Base-by-base conservation (phyloP, 1,140 invertebrate genomes). In the Lithobius niger region DNA sequence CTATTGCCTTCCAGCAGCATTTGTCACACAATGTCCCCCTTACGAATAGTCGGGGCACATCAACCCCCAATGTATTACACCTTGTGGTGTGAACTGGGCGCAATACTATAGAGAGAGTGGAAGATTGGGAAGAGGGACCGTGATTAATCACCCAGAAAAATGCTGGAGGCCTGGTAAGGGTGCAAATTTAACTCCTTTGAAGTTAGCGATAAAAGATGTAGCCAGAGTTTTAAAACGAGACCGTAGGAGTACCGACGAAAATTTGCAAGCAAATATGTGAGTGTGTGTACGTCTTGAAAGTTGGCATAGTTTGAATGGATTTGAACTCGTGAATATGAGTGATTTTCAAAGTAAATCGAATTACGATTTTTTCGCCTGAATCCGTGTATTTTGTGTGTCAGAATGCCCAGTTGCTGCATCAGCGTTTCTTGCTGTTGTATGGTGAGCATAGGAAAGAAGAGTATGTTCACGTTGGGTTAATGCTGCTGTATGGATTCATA, bases 351-450 rank as follows among this genome's bases (percentile, higher is more conserved):
- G n/a, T 36, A n/a, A 36, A 36, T 36, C n/a, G n/a, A n/a, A n/a
- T n/a, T n/a, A n/a, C n/a, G n/a, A n/a, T n/a, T n/a, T n/a, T n/a
- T n/a, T n/a, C n/a, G n/a, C n/a, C 6, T 36, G 6, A 10, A 10
- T 6, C n/a, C n/a, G 31, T 36, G n/a, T n/a, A 16, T 47, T 36
- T 62, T 43, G 15, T 45, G 43, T 56, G 56, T 1, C 43, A 64
- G 70, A 83, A 90, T 70, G 78, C 86, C 2, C 74, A 77, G 4
- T 72, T 94, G 4, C 66, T 95, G 15, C 82, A 86, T 62, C 79
- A 87, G 64, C 76, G 84, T 57, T 90, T 85, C 66, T 70, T 81
- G 45, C 72, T 92, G 27, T 72, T 95, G 4, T 77, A 82, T 21
- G 77, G 80, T 10, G 69, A 73, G 54, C 62, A 67, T 22, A 75